phyloP scores from a whole-genome alignment of 2,888 invertebrate species.

The Tenthredo scrophulariae region DNA sequence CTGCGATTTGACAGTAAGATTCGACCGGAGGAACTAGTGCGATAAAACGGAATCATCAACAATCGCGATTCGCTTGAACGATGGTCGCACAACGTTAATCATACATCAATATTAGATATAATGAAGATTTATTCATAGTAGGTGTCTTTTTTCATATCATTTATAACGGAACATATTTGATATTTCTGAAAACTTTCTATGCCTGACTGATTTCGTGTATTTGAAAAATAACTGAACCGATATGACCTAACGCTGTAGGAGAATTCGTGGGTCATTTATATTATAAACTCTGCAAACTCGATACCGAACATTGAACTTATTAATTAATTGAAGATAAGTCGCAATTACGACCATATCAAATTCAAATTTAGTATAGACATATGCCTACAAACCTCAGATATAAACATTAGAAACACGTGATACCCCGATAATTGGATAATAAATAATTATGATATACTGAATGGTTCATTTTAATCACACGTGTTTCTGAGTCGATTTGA shows the following conservation, averaged over 20 bases:
- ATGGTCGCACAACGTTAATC: conserved; percentile 25
- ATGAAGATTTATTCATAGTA: not conserved
- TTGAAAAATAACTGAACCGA: not conserved
- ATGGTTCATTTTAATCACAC: conserved; percentile 26
- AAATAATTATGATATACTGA: conserved; percentile 9
- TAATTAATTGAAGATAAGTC: not conserved
- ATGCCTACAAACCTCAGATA: not conserved
- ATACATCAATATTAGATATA: not conserved
- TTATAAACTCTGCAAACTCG: not conserved
- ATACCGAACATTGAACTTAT: not conserved
- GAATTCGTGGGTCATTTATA: not conserved
- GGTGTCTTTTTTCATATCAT: not conserved
- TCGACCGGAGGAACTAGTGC: conserved; percentile 28
- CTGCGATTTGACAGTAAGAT: conserved; percentile 52
- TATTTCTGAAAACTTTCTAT: not conserved
- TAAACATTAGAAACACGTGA: conserved; percentile 12
- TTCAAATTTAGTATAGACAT: not conserved
- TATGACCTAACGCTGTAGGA: not conserved
- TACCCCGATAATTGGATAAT: conserved; percentile 9
- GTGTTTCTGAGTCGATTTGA: conserved; percentile 12
- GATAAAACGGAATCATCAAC: conserved; percentile 32
- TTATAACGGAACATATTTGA: conserved; percentile 6
- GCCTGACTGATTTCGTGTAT: not conserved
- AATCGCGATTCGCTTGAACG: conserved; percentile 34
- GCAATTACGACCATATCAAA: not conserved